phyloP scores from a whole-genome alignment of 1,140 invertebrate species.

The Chironomus tepperi region DNA sequence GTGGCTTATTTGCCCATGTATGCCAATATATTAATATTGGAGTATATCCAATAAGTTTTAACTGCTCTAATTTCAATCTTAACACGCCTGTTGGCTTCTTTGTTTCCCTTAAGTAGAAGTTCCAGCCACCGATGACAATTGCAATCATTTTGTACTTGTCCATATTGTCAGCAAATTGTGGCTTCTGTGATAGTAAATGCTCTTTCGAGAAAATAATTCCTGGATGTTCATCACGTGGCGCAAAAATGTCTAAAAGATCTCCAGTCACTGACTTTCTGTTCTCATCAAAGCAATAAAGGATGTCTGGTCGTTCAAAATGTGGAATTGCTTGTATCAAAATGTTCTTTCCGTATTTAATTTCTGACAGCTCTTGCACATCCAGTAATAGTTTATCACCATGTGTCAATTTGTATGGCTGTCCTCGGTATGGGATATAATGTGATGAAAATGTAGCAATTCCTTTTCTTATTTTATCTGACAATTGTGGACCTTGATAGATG shows the following conservation, averaged over 20 bases:
- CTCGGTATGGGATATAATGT: slow-evolving; percentile 40
- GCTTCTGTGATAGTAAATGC: slow-evolving; percentile 34
- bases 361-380: slow-evolving; percentile 37
- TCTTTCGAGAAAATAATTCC: slow-evolving; percentile 32
- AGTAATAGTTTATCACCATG: slow-evolving; percentile 41
- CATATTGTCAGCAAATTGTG: slow-evolving; percentile 31
- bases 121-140: slow-evolving; percentile 40
- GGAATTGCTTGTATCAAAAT: slow-evolving; percentile 45
- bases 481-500: slow-evolving; percentile 43
- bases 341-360: slow-evolving; percentile 30
- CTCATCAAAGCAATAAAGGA: slow-evolving; percentile 35
- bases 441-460: slow-evolving; percentile 41
- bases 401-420: slow-evolving; percentile 40
- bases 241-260: slow-evolving; percentile 31
- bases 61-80: slow-evolving; percentile 45
- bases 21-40: slow-evolving; percentile 41
- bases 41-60: slow-evolving; percentile 47
- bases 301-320: slow-evolving; percentile 44
- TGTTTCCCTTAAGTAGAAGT: slow-evolving; percentile 39
- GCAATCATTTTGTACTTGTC: slow-evolving; percentile 38
- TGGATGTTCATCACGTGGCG: slow-evolving; percentile 29
- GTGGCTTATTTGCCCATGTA: neutral
- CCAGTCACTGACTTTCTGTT: slow-evolving; percentile 29
- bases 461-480: slow-evolving; percentile 36
- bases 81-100: slow-evolving; percentile 38